Base-by-base conservation (phyloP, 2,888 invertebrate genomes). In the Eupithecia inturbata region DNA sequence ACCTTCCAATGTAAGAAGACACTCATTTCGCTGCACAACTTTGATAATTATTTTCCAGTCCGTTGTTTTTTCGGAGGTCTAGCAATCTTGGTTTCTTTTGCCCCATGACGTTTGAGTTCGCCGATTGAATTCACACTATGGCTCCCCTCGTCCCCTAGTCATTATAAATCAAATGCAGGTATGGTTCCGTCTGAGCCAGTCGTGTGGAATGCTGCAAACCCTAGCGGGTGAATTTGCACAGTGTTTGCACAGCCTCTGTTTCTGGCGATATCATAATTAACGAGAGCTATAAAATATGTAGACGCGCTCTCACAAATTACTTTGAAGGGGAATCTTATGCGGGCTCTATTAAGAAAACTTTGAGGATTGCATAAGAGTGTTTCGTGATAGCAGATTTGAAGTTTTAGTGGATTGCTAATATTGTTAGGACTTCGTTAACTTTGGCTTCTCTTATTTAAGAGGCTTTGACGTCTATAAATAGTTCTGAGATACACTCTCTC, bases 141-240 rank as follows among this genome's bases (percentile, higher is more conserved):
- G 87, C 88, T 87, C 88, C 86, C 80, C 84, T 80, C 89, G 90
- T 90, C 91, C 92, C 93, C 92, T 91, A 84, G 89, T 91, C 86
- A 89, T 91, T 92, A 92, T 94, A 93, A 94, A 94, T 94, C 93
- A 94, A 92, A 91, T 85, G 91, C 94, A 94, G 93, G 91, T 92
- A 91, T 85, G 87, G 86, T 87, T 88, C 88, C 87, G 92, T 92
- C 92, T 88, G 85, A 85, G 81, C 90, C 91, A 92, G 87, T 87
- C 87, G 86, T 84, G 88, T 91, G 88, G 88, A 90, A 89, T 86
- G 86, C 85, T 87, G 84, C 83, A 83, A 83, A 82, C 84, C 85
- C 84, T 85, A 84, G 80, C 83, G 84, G 83, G 86, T 85, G 85
- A 81, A 83, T 85, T 85, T 86, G 84, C 85, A 84, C 85, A 80